These are phyloP conservation scores for Gobius niger DNA, from an alignment of 2,113 vertebrate species.

Conservation along the genomic window DNA sequence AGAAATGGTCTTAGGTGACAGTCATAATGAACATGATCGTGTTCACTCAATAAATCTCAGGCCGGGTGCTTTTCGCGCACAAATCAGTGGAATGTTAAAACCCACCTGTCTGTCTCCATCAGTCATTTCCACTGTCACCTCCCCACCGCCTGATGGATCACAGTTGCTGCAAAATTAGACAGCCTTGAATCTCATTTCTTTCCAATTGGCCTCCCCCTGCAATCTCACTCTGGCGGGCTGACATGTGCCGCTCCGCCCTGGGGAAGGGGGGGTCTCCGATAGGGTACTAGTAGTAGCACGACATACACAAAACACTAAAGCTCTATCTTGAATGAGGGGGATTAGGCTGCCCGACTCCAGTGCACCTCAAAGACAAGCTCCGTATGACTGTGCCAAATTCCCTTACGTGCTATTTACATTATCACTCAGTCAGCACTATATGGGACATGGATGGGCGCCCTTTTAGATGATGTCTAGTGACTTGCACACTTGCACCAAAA, in stretches of 20 bases:
- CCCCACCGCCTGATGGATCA: slow-evolving; percentile 98
- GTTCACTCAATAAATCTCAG: slow-evolving; percentile 99
- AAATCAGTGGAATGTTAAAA: slow-evolving; percentile 99
- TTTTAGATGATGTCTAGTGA: slow-evolving; percentile 65
- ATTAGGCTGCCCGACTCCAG: slow-evolving; percentile 69
- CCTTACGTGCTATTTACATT: slow-evolving; percentile 71
- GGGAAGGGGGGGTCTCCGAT: slow-evolving; percentile 59
- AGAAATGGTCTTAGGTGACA: slow-evolving; percentile 98
- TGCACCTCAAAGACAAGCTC: slow-evolving; percentile 69
- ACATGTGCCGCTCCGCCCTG: slow-evolving; percentile 86
- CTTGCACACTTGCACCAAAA: slow-evolving; percentile 57
- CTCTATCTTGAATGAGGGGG: slow-evolving; percentile 79
- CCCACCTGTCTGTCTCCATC: slow-evolving; percentile 99
- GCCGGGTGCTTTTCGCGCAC: slow-evolving; percentile 95
- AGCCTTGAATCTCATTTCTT: slow-evolving; percentile 99
- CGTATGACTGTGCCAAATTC: slow-evolving; percentile 62
- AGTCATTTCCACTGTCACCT: slow-evolving; percentile 99
- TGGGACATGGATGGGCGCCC: slow-evolving; percentile 62
- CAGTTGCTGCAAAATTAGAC: slow-evolving; percentile 99
- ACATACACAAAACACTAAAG: slow-evolving; percentile 72
- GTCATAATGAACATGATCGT: slow-evolving; percentile 99
- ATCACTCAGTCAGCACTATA: slow-evolving; percentile 72
- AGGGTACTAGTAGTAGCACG: slow-evolving; percentile 59
- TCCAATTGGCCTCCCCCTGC: slow-evolving; percentile 95
- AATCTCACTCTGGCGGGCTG: slow-evolving; percentile 94